These are phyloP conservation scores for Mastacembelus armatus DNA, from an alignment of 2,797 vertebrate genomes.

Conservation along the genomic window DNA sequence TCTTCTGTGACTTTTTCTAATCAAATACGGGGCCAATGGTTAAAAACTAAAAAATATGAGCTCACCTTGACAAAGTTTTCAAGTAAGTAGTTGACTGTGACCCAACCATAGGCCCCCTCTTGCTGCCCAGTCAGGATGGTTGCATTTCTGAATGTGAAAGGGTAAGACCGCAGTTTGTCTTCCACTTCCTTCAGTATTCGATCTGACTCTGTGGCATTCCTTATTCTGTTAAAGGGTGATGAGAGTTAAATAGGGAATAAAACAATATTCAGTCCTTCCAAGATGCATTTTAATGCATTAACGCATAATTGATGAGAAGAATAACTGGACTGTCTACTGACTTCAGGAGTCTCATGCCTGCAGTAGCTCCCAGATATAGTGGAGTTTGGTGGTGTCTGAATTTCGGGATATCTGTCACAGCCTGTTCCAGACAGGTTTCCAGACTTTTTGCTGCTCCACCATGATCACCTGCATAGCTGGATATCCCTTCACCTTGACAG, in stretches of 20 bases:
- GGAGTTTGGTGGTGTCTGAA: conserved; percentile 78
- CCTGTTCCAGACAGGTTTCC: conserved; percentile 79
- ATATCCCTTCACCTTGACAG: conserved; percentile 84
- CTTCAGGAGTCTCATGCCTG: conserved; percentile 81
- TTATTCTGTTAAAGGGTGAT: conserved; percentile 37
- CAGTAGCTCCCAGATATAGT: conserved; percentile 87
- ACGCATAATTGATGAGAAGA: not conserved
- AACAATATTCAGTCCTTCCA: not conserved
- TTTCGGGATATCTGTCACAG: conserved; percentile 77
- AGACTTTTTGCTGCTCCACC: conserved; percentile 80
- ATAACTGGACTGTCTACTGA: conserved; percentile 34
- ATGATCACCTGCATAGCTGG: conserved; percentile 78
- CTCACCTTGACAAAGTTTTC: conserved; percentile 88
- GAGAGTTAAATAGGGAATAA: not conserved
- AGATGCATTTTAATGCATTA: not conserved
- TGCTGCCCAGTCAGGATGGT: conserved; percentile 83
- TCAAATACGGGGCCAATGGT: not conserved
- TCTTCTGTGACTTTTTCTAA: not conserved
- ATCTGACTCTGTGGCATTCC: conserved; percentile 50
- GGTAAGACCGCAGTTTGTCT: conserved; percentile 79
- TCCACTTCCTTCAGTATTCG: conserved; percentile 80
- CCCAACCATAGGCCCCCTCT: conserved; percentile 89
- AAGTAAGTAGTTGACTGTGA: conserved; percentile 90
- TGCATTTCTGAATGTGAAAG: conserved; percentile 84
- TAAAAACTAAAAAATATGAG: not conserved